phyloP scores from a whole-genome alignment of 2,888 invertebrate species.

The Neoitamus cyanurus region DNA sequence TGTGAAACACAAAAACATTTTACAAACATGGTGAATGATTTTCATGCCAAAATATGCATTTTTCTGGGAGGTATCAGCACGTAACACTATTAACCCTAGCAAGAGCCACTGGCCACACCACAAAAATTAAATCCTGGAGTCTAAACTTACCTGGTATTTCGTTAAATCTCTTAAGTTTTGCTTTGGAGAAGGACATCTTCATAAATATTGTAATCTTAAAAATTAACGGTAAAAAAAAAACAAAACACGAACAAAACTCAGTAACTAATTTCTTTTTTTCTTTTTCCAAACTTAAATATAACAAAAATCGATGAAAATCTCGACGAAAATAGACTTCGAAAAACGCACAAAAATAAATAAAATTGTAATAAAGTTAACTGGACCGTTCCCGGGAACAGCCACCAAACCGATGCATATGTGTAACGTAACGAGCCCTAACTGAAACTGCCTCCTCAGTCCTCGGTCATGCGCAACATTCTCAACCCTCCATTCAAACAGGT shows the following conservation, averaged over 20 bases:
- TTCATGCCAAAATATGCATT: no score
- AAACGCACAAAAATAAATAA: constrained; percentile 13
- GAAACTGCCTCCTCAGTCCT: background rate
- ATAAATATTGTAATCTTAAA: background rate
- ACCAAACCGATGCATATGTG: constrained; percentile 21
- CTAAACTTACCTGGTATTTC: constrained; percentile 58
- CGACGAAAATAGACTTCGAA: background rate
- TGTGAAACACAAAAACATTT: no score
- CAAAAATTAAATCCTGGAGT: background rate
- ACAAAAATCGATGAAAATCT: constrained; percentile 4
- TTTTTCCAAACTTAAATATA: background rate
- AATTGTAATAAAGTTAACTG: background rate
- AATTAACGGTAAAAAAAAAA: background rate
- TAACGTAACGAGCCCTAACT: constrained; percentile 40
- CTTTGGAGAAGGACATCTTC: constrained; percentile 65
- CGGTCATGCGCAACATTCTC: constrained; percentile 41
- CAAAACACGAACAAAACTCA: background rate
- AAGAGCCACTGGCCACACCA: no score
- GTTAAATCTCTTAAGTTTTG: constrained; percentile 66
- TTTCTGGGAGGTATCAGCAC: no score
- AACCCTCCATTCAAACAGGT: constrained; percentile 36
- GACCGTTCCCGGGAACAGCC: constrained; percentile 19
- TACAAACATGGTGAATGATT: no score
- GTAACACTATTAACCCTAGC: background rate
- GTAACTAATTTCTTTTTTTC: constrained; percentile 4